Conservation (phyloP, 2,113 vertebrate genomes). For the Boleophthalmus pectinirostris region DNA sequence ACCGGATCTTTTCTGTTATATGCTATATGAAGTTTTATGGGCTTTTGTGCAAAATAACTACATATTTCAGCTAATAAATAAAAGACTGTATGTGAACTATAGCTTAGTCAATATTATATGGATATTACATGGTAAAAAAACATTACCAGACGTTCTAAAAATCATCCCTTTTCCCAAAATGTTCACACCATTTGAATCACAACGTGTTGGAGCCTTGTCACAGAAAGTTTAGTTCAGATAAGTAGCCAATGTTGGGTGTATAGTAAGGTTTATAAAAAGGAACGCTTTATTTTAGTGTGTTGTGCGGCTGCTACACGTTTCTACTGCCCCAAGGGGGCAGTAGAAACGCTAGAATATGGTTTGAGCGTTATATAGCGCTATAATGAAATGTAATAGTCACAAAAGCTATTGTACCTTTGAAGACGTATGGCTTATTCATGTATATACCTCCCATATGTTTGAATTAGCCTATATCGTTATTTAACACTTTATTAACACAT, state of each 20-base stretch:
- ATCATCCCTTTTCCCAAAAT: too few species aligned
- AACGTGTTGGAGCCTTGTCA: not conserved
- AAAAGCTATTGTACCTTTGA: not conserved
- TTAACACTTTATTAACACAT: constrained; percentile 36
- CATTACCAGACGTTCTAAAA: too few species aligned
- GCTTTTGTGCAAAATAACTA: too few species aligned
- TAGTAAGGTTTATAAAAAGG: not conserved
- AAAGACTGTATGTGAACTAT: too few species aligned
- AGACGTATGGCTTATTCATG: constrained; percentile 38
- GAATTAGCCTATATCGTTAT: constrained; percentile 31
- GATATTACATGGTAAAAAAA: too few species aligned
- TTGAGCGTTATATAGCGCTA: not conserved
- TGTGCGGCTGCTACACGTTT: not conserved
- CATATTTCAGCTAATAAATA: too few species aligned
- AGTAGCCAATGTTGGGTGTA: too few species aligned
- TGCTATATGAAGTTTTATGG: too few species aligned
- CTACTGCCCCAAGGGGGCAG: constrained; percentile 49
- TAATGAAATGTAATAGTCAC: not conserved
- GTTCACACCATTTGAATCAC: not conserved
- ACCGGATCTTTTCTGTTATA: too few species aligned
- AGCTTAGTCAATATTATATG: too few species aligned
- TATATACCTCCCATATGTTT: constrained; percentile 9
- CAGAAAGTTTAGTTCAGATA: not conserved
- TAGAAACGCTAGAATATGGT: constrained; percentile 12
- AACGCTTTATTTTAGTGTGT: not conserved